Evolutionary conservation across 2,113 vertebrate genomes (phyloP), one percentile per base, ranked within the genome.

Genomic region (Calyptommatus sinebrachiatus): DNA sequence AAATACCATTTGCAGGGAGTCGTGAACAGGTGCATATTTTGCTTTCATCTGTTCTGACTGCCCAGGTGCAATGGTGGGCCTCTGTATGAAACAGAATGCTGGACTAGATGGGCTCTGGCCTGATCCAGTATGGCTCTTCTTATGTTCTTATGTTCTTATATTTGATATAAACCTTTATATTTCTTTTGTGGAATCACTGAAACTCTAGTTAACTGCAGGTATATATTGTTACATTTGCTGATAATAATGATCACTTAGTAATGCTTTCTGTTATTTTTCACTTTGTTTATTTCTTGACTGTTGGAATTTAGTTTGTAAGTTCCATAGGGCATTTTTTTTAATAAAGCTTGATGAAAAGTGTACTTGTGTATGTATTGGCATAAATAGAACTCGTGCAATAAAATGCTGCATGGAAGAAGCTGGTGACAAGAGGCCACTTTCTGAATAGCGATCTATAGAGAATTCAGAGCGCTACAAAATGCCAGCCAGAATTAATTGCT

Each of bases 401-500:
- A 57, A 80, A 1, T 77, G 67, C 90, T 83, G 70, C 1, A 62
- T 53, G 68, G 20, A 85, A 84, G 71, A 78, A 90, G 76, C 0
- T 1, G 82, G 88, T 84, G 22, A 0, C 74, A 72, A 0, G 2
- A 87, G 80, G 45, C 85, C 73, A 41, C 86, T 89, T 90, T 84
- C 65, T 80, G 46, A 83, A 50, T 60, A 85, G 41, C 82, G 71
- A 83, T 10, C 78, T 45, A 5, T 4, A 3, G 79, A 81, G 62
- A 31, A 50, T 78, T 92, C 74, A 75, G 21, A 79, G 45, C 71
- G 69, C 62, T 80, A 72, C 45, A 80, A 88, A 90, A 79, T 71
- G 81, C 66, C 78, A 79, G 82, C 41, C 84, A 88, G 83, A 92
- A 92, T 89, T 89, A 85, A 93, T 84, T 85, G 80, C 82, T 74